phyloP scores from a whole-genome alignment of 2,888 invertebrate species.

The Acanthosepion esculentum region DNA sequence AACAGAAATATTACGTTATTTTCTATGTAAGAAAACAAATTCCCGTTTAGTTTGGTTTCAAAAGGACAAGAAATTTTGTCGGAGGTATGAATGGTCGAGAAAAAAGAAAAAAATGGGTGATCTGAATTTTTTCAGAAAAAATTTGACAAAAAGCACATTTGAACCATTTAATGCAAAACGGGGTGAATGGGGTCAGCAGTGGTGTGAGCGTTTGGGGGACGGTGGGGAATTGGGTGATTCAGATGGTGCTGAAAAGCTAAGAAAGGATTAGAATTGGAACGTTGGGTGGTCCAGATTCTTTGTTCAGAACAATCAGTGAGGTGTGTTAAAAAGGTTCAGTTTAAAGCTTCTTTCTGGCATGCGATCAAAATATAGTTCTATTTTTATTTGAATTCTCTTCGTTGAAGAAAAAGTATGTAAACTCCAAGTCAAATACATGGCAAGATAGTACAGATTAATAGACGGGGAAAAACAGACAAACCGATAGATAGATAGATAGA shows the following conservation, averaged over 20 bases:
- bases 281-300: constrained; percentile 12
- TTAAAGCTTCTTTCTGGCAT: constrained; percentile 3
- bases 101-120: not conserved
- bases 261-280: not conserved
- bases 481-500: no score
- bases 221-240: not conserved
- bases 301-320: not conserved
- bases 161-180: no score
- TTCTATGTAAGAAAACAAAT: not conserved
- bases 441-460: no score
- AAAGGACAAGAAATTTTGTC: not conserved
- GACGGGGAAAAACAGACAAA: no score
- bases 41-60: not conserved
- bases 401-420: not conserved
- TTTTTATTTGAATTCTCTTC: not conserved
- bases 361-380: not conserved
- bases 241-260: not conserved
- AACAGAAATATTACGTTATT: not conserved
- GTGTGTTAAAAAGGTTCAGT: not conserved
- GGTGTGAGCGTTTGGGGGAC: not conserved
- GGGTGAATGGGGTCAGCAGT: not conserved
- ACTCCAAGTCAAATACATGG: not conserved
- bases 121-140: not conserved
- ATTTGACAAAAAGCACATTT: not conserved
- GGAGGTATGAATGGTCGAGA: not conserved